Conservation (phyloP, 1,140 invertebrate genomes). For the Drosophila virilis region DNA sequence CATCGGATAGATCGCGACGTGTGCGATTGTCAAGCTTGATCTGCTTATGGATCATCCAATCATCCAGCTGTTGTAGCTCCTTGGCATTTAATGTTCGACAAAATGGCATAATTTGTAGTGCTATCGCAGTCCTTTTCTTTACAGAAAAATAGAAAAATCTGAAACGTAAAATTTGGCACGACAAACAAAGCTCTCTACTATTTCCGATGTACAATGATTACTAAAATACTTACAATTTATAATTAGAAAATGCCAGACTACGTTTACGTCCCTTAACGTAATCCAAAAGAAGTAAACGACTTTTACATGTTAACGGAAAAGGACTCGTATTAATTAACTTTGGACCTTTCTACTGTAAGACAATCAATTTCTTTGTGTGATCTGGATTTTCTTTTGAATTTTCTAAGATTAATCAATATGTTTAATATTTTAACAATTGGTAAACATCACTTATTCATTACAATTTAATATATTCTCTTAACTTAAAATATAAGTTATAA, state of each 20-base stretch:
- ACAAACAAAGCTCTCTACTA: background rate
- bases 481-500: constrained; percentile 30
- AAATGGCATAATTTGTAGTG: background rate
- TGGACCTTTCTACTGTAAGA: background rate
- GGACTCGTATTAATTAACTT: background rate
- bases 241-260: no score
- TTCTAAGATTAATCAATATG: constrained; percentile 41
- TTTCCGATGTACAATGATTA: no score
- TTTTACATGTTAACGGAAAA: no score
- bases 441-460: constrained; percentile 42
- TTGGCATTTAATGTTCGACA: background rate
- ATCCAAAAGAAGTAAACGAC: background rate
- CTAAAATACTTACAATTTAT: no score
- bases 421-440: constrained; percentile 58
- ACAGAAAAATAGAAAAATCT: background rate
- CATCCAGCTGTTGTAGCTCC: constrained; percentile 57
- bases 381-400: background rate
- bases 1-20: constrained; percentile 82
- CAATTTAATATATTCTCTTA: constrained; percentile 44
- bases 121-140: background rate
- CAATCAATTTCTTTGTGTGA: background rate
- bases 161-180: background rate
- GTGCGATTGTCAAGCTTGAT: constrained; percentile 62
- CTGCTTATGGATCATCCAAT: constrained; percentile 89
- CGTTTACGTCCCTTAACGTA: no score